These are phyloP conservation scores for Aphelinus atriplicis DNA, from an alignment of 1,140 invertebrate genomes.

Conservation along the genomic window DNA sequence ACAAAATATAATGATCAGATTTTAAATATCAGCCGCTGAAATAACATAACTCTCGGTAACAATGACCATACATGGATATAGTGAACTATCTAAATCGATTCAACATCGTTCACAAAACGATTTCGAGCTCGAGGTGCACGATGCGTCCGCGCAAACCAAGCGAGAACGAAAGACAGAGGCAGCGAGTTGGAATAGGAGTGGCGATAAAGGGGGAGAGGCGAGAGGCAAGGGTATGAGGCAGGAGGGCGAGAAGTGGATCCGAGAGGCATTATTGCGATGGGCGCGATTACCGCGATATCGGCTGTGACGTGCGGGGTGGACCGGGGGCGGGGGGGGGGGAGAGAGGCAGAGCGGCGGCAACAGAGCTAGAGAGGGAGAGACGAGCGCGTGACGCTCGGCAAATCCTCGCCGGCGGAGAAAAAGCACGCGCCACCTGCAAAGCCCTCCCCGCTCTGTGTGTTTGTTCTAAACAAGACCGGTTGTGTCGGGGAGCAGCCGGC, in stretches of 20 bases:
- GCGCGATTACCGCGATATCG: constrained; percentile 50
- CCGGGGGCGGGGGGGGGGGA: constrained; percentile 31
- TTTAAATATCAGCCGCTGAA: too few relatives aligned
- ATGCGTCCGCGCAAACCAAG: too few relatives aligned
- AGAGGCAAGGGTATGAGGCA: constrained; percentile 2
- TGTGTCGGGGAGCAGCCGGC: constrained; percentile 38
- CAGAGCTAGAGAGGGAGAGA: not conserved
- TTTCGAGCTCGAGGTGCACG: too few relatives aligned
- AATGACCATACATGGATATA: too few relatives aligned
- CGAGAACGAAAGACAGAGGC: not conserved
- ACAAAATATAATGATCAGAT: too few relatives aligned
- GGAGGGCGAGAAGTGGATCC: constrained; percentile 45
- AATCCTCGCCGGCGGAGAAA: constrained; percentile 61
- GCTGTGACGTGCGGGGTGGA: constrained; percentile 21
- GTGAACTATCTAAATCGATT: too few relatives aligned
- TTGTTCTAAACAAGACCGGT: constrained; percentile 55
- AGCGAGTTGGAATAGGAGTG: not conserved
- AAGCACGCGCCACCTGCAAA: constrained; percentile 60
- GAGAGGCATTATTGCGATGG: constrained; percentile 38
- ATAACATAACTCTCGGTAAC: too few relatives aligned
- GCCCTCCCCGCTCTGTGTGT: constrained; percentile 49
- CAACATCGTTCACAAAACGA: too few relatives aligned
- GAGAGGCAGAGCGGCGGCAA: constrained; percentile 28
- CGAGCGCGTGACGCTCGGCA: constrained; percentile 38
- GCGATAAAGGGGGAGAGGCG: not conserved